Percentiles rank a stretch among this genome's conserved stretches.
Conservation (phyloP, 2,888 invertebrate species). For the Spicauda simplicius region DNA sequence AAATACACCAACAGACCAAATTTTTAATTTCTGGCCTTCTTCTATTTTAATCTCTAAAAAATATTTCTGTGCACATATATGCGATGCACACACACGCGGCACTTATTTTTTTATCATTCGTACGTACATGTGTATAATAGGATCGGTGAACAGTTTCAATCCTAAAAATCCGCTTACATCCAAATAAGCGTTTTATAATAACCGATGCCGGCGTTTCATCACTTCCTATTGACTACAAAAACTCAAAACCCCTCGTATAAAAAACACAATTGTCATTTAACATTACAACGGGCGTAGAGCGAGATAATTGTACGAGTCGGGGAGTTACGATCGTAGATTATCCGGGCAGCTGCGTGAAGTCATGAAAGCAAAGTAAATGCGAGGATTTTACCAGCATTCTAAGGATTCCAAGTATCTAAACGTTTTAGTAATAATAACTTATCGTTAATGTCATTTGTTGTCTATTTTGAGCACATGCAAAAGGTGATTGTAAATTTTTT, state of each 20-base stretch:
- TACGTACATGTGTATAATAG: no score
- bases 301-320: slow-evolving; percentile 24
- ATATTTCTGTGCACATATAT: no score
- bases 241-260: background rate
- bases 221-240: slow-evolving; percentile 4
- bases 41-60: no score
- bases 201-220: background rate
- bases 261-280: slow-evolving; percentile 18
- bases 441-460: background rate
- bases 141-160: background rate
- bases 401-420: background rate
- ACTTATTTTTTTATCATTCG: no score
- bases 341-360: slow-evolving; percentile 23
- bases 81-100: no score
- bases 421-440: background rate
- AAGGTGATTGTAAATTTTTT: no score
- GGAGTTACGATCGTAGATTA: slow-evolving; percentile 20
- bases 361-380: slow-evolving; percentile 1
- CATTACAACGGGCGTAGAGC: slow-evolving; percentile 15
- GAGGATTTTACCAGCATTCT: slow-evolving; percentile 17
- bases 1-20: no score
- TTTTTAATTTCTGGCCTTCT: no score
- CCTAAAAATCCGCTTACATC: background rate
- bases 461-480: no score
- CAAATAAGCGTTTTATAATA: background rate